Base-by-base conservation (phyloP, 2,888 invertebrate genomes). In the Chouioia cunea region DNA sequence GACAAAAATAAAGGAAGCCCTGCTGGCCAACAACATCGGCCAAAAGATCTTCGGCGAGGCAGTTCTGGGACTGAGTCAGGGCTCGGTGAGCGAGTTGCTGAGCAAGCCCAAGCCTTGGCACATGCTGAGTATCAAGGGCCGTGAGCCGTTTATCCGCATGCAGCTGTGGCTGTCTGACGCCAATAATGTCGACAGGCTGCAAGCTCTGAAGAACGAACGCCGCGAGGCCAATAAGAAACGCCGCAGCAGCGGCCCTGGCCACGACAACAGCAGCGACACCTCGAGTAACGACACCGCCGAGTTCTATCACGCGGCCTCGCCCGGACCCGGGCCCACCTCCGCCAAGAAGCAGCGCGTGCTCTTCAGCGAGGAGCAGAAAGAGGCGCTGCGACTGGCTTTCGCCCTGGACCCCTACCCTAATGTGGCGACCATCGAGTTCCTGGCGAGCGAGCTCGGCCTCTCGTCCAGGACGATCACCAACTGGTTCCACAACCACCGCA, bases 401-500 rank as follows among this genome's bases (percentile, higher is more conserved):
- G 94, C 95, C 0, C 88, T 97, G 62, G 99, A 99, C 83, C 97
- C 98, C 0, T 99, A 99, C 86, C 99, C 99, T 0, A 97, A 96
- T 85, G 94, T 97, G 81, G 94, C 95, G 23, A 97, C 97, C 70
- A 97, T 99, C 76, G 98, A 99, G 85, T 97, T 97, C 82, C 89
- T 99, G 70, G 97, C 98, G 43, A 91, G 91, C 43, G 97, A 97
- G 86, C 88, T 99, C 67, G 94, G 93, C 10, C 89, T 99, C 50
- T 95, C 97, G 6, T 93, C 97, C 62, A 90, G 99, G 77, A 99
- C 99, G 65, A 98, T 99, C 80, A 97, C 97, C 73, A 99, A 99
- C 87, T 99, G 99, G 99, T 99, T 99, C 89, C 99, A 99, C 89
- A 99, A 99, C 86, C 98, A 99, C 85, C 92, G 99, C 79, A 99